These are phyloP conservation scores for Helogale parvula DNA, from an alignment of 2,113 vertebrate genomes.

Conservation along the genomic window DNA sequence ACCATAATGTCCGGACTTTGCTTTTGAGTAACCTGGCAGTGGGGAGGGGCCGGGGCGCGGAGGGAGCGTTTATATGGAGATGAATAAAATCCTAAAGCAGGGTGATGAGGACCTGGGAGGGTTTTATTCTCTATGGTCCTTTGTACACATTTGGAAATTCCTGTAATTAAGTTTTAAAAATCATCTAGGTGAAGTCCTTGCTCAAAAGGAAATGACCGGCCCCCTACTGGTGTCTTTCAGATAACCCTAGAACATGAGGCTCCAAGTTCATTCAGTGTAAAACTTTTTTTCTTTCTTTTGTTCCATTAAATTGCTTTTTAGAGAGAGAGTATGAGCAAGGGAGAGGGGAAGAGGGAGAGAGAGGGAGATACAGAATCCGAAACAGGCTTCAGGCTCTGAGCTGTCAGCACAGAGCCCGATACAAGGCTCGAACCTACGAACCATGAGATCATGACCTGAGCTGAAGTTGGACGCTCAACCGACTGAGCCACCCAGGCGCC, in stretches of 20 bases:
- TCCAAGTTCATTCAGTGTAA: not conserved
- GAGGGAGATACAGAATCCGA: no score
- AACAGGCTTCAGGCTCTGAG: no score
- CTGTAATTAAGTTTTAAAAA: not conserved
- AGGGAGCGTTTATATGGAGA: not conserved
- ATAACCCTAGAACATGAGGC: not conserved
- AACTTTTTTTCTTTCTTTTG: not conserved
- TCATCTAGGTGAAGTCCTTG: not conserved
- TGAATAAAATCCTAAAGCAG: not conserved
- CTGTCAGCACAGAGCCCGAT: no score
- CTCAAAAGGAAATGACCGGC: not conserved
- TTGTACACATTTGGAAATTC: not conserved
- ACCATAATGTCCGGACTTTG: not conserved
- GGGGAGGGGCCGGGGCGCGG: fast-evolving
- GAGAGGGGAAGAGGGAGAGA: no score
- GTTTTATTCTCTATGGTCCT: not conserved
- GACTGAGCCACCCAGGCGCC: not conserved
- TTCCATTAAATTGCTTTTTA: no score
- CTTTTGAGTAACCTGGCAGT: not conserved
- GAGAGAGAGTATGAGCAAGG: no score
- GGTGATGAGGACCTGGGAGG: not conserved
- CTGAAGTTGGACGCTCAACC: not conserved
- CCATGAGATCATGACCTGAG: not conserved
- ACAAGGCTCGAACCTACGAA: not conserved
- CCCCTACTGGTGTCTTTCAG: not conserved